Base-by-base conservation (phyloP, 1,140 invertebrate species). In the Dendroctonus valens region DNA sequence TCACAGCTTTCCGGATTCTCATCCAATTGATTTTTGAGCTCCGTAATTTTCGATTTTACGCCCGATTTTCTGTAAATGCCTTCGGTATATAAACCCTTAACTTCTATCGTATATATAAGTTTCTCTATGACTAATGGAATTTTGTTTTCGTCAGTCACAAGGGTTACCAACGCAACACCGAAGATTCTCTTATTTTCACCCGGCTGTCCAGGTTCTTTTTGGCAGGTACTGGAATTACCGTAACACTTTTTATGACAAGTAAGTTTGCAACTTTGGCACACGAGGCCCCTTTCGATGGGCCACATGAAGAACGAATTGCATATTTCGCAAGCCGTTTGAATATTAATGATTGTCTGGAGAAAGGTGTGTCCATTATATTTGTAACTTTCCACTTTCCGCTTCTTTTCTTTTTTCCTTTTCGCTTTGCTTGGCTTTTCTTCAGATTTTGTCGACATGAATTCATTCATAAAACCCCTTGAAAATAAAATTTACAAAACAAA, bases 161-260 rank as follows among this genome's bases (percentile, higher is more conserved):
- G 74, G 62, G 87, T 83, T 50, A 84, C 83, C 12, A 95, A 77
- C 6, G 89, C 89, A 12, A 90, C 86, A 5, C 91, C 91, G 74
- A 95, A 94, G 8, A 94, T 86, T 72, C 86, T 83, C 5, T 81
- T 79, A 2, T 82, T 82, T 63, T 84, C 84, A 3, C 79, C 79
- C 64, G 85, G 84, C 42, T 72, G 61, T 7, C 73, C 69, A 3
- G 81, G 81, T 55, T 87, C 85, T 69, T 86, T 87, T 9, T 84
- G 82, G 69, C 86, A 88, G 44, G 83, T 80, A 3, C 81, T 79
- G 6, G 82, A 77, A 74, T 91, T 92, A 55, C 82, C 83, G 73
- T 92, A 91, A 79, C 96, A 98, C 77, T 96, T 97, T 78, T 94
- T 96, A 79, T 98, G 96, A 74, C 93, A 94, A 0, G 93, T 94